Conservation (phyloP, 92 coral and sea anemone genomes). For the Diadumene lineata region DNA sequence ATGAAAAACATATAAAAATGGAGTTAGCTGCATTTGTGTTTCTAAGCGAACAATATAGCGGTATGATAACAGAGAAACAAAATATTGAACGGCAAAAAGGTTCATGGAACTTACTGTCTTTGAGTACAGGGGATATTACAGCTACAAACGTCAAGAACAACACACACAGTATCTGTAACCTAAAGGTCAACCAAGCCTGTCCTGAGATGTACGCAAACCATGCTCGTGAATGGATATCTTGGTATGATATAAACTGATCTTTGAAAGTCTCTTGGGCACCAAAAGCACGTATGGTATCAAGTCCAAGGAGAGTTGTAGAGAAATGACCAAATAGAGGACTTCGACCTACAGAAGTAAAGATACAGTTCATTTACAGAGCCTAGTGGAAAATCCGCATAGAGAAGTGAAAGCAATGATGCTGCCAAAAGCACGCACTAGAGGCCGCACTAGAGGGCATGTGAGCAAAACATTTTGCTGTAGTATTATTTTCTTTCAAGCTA, state of each 20-base stretch:
- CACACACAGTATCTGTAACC: slow-evolving; percentile 75
- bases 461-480: no score
- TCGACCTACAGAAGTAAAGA: slow-evolving; percentile 52
- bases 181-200: slow-evolving; percentile 75
- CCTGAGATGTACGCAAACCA: slow-evolving; percentile 82
- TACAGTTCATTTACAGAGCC: no score
- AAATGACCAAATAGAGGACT: slow-evolving; percentile 93
- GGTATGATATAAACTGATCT: slow-evolving; percentile 72
- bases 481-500: no score
- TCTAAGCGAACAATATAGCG: no score
- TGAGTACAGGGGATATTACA: slow-evolving; percentile 70
- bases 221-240: slow-evolving; percentile 86
- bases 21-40: no score
- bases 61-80: no score
- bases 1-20: no score
- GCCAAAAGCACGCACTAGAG: no score
- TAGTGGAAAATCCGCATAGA: no score
- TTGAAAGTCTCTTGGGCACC: slow-evolving; percentile 73
- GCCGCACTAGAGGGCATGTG: no score
- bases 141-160: slow-evolving; percentile 77
- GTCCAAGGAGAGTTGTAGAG: slow-evolving; percentile 92
- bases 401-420: no score
- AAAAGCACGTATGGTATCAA: slow-evolving; percentile 88
- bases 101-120: slow-evolving; percentile 69
- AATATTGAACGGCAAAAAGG: no score